A percentile compares a stretch with the other conserved stretches of the same genome.
Conservation (phyloP, 2,113 vertebrate genomes). For the Cricetomys ansorgei region DNA sequence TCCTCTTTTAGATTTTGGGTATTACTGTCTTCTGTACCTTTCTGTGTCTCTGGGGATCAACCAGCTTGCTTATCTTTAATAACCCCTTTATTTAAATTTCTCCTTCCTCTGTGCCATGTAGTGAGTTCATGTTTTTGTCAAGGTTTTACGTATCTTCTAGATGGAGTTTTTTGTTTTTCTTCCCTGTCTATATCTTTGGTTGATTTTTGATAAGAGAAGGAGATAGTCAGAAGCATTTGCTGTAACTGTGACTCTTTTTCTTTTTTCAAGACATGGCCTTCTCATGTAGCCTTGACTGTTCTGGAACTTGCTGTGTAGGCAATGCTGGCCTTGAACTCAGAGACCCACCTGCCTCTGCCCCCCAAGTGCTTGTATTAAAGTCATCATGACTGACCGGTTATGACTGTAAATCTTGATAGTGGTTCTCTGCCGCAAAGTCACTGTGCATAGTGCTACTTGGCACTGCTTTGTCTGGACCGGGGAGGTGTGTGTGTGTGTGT, state of each 20-base stretch:
- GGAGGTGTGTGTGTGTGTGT: too few relatives aligned
- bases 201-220: neutral
- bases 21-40: neutral
- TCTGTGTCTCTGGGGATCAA: neutral
- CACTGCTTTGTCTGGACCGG: too few relatives aligned
- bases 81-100: neutral
- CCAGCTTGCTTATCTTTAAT: neutral
- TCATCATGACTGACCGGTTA: neutral
- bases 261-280: neutral
- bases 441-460: too few relatives aligned
- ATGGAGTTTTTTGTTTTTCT: neutral
- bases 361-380: neutral
- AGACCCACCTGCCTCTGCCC: neutral
- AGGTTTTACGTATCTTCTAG: neutral
- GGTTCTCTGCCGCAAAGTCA: neutral
- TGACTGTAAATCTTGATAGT: neutral
- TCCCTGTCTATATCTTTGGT: neutral
- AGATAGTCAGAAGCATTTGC: neutral
- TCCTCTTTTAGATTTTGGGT: too few relatives aligned
- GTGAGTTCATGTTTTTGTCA: neutral
- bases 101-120: neutral
- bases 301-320: neutral
- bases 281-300: neutral
- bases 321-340: neutral
- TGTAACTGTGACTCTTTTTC: neutral